Conservation (phyloP, 2,113 vertebrate genomes). For the Rhea americana region DNA sequence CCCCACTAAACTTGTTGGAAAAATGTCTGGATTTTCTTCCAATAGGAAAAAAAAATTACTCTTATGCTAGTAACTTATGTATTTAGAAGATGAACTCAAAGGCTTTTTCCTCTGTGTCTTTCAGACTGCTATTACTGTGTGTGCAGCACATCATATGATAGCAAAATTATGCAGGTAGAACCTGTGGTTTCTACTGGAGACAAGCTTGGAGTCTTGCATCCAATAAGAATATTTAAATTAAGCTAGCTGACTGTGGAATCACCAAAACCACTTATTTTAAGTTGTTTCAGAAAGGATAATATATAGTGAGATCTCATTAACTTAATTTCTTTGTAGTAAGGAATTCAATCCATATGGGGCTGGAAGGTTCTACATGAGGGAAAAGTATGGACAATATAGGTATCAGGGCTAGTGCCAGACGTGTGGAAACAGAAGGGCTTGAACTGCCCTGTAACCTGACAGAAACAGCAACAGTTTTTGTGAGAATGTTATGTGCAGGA, state of each 20-base stretch:
- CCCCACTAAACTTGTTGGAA: neutral
- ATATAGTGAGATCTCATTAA: neutral
- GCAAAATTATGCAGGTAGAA: neutral
- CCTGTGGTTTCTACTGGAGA: neutral
- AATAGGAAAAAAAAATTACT: neutral
- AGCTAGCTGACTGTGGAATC: neutral
- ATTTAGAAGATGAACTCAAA: neutral
- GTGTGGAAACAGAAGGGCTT: neutral
- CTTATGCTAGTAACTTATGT: neutral
- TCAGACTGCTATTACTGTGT: rapidly evolving
- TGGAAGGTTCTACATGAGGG: neutral
- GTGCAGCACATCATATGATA: neutral
- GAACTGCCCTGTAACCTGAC: neutral
- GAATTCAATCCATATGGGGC: neutral
- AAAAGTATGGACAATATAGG: neutral
- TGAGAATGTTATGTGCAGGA: neutral
- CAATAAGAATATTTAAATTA: neutral
- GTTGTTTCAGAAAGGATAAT: neutral
- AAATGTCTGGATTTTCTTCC: neutral
- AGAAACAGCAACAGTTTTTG: neutral
- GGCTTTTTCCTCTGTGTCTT: neutral
- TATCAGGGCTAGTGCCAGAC: neutral
- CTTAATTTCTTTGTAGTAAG: neutral
- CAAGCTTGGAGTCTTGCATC: neutral
- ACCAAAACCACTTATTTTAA: neutral